Conservation (phyloP, 1,140 invertebrate species). For the Drosophila simulans region DNA sequence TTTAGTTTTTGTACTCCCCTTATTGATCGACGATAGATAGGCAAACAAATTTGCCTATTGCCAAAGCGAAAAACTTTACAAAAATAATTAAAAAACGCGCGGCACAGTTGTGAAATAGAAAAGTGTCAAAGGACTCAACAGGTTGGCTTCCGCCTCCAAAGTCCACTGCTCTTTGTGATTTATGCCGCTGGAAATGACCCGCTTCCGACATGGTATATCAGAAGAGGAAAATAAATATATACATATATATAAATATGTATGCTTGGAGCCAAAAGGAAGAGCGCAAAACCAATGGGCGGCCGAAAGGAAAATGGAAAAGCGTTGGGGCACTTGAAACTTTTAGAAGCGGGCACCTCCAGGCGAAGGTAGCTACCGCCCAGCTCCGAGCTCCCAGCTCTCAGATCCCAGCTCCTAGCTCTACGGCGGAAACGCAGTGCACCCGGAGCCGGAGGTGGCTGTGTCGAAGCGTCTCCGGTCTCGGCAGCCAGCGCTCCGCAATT, state of each 20-base stretch:
- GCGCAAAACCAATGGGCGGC: neutral
- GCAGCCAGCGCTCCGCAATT: conserved; percentile 77
- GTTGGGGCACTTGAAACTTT: conserved; percentile 74
- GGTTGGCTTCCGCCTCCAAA: conserved; percentile 64
- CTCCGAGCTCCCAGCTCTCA: neutral
- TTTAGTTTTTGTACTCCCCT: conserved; percentile 49
- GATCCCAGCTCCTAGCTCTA: conserved; percentile 1
- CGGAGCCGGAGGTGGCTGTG: conserved; percentile 84
- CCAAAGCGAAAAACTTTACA: conserved; percentile 27
- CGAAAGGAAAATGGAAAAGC: conserved; percentile 22
- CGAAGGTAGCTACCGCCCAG: neutral
- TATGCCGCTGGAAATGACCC: conserved; percentile 80
- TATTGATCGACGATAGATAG: conserved; percentile 23
- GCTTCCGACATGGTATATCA: conserved; percentile 81
- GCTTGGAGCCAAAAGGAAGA: neutral
- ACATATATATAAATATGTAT: neutral
- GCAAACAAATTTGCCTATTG: conserved; percentile 44
- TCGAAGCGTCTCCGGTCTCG: conserved; percentile 81
- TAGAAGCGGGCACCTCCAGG: conserved; percentile 27
- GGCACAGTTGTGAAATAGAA: conserved; percentile 23
- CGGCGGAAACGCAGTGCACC: conserved; percentile 75
- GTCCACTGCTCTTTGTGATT: conserved; percentile 65
- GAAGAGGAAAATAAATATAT: conserved; percentile 53
- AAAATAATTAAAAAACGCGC: conserved; percentile 21
- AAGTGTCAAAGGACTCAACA: conserved; percentile 59